Evolutionary conservation across 2,113 vertebrate species (phyloP), one percentile per base, ranked within the genome.

Genomic region (Paralichthys olivaceus): DNA sequence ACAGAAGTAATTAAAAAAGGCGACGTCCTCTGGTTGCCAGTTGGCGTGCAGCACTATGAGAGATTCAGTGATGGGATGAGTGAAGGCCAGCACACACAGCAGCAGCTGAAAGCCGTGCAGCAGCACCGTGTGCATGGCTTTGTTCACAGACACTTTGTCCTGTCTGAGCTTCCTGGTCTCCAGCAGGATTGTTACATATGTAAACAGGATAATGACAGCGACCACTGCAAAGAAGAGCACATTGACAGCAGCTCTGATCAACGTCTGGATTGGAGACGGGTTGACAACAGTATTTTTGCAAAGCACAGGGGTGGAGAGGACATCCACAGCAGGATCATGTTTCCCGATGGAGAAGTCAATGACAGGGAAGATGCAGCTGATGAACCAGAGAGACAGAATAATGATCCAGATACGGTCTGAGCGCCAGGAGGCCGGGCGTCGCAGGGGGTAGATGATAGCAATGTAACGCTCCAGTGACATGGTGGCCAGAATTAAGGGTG

Each of bases 391-490:
- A 54, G 59, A 75, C 60, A 93, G 59, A 51, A 90, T 81, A 22
- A 93, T 89, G 45, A 91, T 68, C 92, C 93, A 94, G 65, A 94
- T 92, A 2, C 79, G 84, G 55, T 94, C 88, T 5, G 91, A 90
- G 6, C 72, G 87, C 92, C 94, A 95, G 25, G 85, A 80, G 0
- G 83, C 32, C 0, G 94, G 93, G 3, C 75, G 54, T 3, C 79
- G 88, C 29, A 94, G 79, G 0, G 94, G 94, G 54, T 93, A 92
- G 57, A 93, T 51, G 57, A 95, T 95, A 68, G 94, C 91, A n/a
- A 94, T 83, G 4, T 95, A 94, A 47, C 94, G 93, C 87, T 95
- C 94, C 58, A 95, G 87, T 7, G 92, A 94, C 94, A 95, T 95
- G 20, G 90, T 75, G 0, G 94, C 93, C 72, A 95, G 80, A 49